Conservation (phyloP, 2,888 invertebrate species). For the Lycophotia porphyrea region DNA sequence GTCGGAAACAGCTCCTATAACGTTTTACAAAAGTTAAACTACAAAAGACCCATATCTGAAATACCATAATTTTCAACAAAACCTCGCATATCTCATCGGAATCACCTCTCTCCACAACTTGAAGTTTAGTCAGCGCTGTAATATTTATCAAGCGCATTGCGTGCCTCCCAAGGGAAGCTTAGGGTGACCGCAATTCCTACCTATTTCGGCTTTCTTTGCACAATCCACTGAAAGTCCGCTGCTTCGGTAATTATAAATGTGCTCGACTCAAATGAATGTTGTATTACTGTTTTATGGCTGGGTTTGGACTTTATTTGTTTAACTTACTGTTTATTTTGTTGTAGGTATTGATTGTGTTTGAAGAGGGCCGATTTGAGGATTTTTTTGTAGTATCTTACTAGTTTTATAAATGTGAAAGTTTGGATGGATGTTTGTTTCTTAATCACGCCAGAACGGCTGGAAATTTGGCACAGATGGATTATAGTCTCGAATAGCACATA, state of each 20-base stretch:
- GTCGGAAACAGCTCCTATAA: no score
- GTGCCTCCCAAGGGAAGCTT: conserved; percentile 48
- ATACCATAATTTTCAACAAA: not conserved
- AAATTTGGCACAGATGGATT: no score
- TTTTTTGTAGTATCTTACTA: not conserved
- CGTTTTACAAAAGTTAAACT: not conserved
- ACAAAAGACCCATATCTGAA: not conserved
- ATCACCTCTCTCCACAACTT: conserved; percentile 32
- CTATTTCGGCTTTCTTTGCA: conserved; percentile 59
- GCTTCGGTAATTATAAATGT: conserved; percentile 67
- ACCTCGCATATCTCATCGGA: conserved; percentile 57
- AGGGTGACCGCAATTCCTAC: conserved; percentile 57
- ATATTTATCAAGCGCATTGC: conserved; percentile 66
- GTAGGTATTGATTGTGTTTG: conserved; percentile 19
- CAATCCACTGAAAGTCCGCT: conserved; percentile 42
- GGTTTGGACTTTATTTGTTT: conserved; percentile 15
- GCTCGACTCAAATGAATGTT: conserved; percentile 45
- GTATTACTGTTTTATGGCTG: conserved; percentile 48
- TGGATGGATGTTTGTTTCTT: not conserved
- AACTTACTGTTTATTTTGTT: conserved; percentile 15
- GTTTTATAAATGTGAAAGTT: not conserved
- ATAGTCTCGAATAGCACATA: not conserved
- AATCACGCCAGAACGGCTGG: not conserved
- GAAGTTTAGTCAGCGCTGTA: conserved; percentile 52
- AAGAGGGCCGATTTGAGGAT: not conserved